Conservation (phyloP, 2,113 vertebrate genomes). For the Calidris pygmaea region DNA sequence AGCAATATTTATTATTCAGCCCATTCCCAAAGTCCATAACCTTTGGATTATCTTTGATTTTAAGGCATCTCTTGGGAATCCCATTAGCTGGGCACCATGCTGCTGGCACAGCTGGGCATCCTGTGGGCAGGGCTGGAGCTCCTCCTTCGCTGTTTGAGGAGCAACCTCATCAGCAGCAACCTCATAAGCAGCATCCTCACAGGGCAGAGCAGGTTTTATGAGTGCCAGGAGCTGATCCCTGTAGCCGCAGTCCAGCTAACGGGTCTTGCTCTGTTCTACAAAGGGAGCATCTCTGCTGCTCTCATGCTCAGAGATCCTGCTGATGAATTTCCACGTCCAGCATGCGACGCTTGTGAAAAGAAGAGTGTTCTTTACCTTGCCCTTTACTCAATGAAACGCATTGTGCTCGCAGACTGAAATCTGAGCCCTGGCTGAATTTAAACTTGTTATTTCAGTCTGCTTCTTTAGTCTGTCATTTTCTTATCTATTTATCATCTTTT, state of each 20-base stretch:
- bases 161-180: not conserved
- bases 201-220: accelerated
- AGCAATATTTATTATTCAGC: not conserved
- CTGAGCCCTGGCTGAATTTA: not conserved
- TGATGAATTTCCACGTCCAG: not conserved
- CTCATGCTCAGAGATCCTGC: not conserved
- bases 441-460: not conserved
- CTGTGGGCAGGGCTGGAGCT: not conserved
- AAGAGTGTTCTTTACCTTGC: not conserved
- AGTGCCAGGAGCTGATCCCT: not conserved
- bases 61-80: not conserved
- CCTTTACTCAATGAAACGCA: not conserved
- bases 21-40: not conserved
- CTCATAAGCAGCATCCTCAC: not conserved
- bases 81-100: not conserved
- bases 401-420: not conserved
- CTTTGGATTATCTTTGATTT: not conserved
- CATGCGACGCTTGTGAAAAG: accelerated
- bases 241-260: not conserved
- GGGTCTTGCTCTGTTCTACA: not conserved
- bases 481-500: not conserved
- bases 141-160: accelerated
- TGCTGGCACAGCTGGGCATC: not conserved
- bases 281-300: not conserved
- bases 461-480: not conserved